These are phyloP conservation scores for Caranx ignobilis DNA, from an alignment of 2,113 vertebrate genomes.

Conservation along the genomic window DNA sequence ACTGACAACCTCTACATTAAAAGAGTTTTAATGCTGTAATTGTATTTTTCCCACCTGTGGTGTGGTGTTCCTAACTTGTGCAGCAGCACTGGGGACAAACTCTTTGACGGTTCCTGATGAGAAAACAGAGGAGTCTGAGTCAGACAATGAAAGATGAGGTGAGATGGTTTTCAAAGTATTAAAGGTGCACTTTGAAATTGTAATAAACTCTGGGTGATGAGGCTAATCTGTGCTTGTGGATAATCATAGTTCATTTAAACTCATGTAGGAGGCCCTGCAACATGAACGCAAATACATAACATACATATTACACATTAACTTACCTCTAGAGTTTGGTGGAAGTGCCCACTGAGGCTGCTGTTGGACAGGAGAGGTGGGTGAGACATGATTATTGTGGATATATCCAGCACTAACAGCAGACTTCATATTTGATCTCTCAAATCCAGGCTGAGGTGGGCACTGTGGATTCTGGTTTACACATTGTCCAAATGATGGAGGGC, in stretches of 20 bases:
- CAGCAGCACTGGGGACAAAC: slow-evolving; percentile 39
- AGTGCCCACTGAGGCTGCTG: slow-evolving; percentile 62
- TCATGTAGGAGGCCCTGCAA: neutral
- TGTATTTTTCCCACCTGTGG: slow-evolving; percentile 58
- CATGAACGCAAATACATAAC: neutral
- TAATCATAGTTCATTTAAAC: neutral
- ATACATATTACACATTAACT: neutral
- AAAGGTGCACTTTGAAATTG: neutral
- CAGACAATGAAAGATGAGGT: neutral
- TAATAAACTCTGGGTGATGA: neutral
- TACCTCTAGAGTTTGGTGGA: slow-evolving; percentile 53
- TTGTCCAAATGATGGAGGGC: slow-evolving; percentile 18
- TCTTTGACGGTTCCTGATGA: slow-evolving; percentile 57
- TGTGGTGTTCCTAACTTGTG: slow-evolving; percentile 28
- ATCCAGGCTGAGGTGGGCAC: slow-evolving; percentile 16
- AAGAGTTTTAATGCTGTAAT: neutral
- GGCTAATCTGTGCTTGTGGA: too few relatives aligned
- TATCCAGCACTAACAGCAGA: neutral
- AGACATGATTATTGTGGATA: neutral
- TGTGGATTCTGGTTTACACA: slow-evolving; percentile 24
- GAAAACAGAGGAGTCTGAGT: slow-evolving; percentile 6
- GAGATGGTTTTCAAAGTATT: neutral
- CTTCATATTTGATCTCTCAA: neutral
- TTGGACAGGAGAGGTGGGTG: slow-evolving; percentile 17
- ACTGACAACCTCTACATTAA: neutral